Conservation (phyloP, 2,888 invertebrate species). For the Crossocerus cetratus region DNA sequence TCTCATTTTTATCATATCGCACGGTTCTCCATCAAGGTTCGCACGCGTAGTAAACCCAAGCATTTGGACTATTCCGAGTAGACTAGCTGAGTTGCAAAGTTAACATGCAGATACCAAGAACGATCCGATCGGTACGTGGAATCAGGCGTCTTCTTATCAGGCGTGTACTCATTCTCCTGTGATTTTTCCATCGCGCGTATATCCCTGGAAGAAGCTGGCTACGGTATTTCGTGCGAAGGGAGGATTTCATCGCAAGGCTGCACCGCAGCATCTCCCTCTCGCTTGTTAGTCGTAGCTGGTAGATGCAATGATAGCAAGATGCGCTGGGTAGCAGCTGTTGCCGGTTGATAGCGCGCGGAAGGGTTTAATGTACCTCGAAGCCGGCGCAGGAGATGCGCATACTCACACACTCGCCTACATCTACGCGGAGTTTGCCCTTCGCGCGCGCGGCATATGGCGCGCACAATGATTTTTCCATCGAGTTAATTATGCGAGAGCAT, state of each 20-base stretch:
- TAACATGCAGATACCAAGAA: too few species aligned
- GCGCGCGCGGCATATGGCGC: slow-evolving; percentile 73
- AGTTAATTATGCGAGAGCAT: slow-evolving; percentile 71
- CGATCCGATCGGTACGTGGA: too few species aligned
- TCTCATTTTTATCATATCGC: too few species aligned
- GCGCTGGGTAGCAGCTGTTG: slow-evolving; percentile 74
- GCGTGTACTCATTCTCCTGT: too few species aligned
- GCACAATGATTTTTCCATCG: slow-evolving; percentile 66
- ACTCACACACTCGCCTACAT: slow-evolving; percentile 54
- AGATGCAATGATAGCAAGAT: slow-evolving; percentile 67
- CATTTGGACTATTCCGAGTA: too few species aligned
- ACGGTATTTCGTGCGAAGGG: slow-evolving; percentile 27
- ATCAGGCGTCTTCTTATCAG: too few species aligned
- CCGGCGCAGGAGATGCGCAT: slow-evolving; percentile 45
- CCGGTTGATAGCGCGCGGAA: slow-evolving; percentile 69
- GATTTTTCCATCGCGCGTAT: too few species aligned
- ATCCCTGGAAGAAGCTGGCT: not conserved
- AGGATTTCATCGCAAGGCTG: slow-evolving; percentile 29
- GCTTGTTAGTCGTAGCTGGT: slow-evolving; percentile 30
- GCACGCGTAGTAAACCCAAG: too few species aligned
- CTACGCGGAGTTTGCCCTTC: slow-evolving; percentile 59
- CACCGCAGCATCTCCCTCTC: slow-evolving; percentile 17
- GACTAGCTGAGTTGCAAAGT: too few species aligned
- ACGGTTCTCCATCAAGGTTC: too few species aligned
- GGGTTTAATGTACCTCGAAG: slow-evolving; percentile 66